A percentile compares a stretch with the other conserved stretches of the same genome.
Conservation (phyloP, 30 jellyfish, hydroid and myxozoan species). For the Pelagia noctiluca region DNA sequence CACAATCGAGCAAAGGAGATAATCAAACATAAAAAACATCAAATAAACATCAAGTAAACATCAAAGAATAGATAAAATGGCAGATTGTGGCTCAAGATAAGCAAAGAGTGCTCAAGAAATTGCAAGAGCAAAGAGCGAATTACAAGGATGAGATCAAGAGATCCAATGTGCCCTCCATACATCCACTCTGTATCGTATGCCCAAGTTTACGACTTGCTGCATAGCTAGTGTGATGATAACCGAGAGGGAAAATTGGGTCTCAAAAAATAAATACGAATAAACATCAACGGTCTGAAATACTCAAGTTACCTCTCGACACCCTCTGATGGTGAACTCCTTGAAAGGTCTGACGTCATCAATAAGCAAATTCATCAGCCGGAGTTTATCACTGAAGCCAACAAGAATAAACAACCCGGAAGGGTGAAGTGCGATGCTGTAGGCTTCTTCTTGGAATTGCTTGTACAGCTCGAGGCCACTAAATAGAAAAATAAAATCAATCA, state of each 20-base stretch:
- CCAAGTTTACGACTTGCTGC: too few relatives aligned
- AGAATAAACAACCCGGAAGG: constrained; percentile 95
- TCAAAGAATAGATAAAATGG: too few relatives aligned
- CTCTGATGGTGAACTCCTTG: constrained; percentile 95
- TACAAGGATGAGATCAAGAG: too few relatives aligned
- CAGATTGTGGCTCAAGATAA: too few relatives aligned
- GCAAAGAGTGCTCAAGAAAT: too few relatives aligned
- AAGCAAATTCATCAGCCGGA: constrained; percentile 87
- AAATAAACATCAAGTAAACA: too few relatives aligned
- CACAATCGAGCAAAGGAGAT: too few relatives aligned
- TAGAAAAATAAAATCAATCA: background rate
- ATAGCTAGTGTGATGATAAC: too few relatives aligned
- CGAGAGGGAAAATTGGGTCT: background rate
- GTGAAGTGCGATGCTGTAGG: constrained; percentile 95
- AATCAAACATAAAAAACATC: too few relatives aligned
- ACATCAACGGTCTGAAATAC: background rate
- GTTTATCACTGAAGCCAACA: constrained; percentile 99
- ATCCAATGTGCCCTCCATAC: too few relatives aligned
- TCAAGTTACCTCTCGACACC: constrained; percentile 93
- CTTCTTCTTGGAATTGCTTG: constrained; percentile 98
- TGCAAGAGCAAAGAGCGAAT: too few relatives aligned
- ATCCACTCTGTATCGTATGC: too few relatives aligned
- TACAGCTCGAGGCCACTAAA: constrained; percentile 86
- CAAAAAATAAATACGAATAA: background rate
- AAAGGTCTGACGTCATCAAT: constrained; percentile 96